Evolutionary conservation across 2,113 vertebrate species (phyloP).

Genomic region (Oncorhynchus kisutch): DNA sequence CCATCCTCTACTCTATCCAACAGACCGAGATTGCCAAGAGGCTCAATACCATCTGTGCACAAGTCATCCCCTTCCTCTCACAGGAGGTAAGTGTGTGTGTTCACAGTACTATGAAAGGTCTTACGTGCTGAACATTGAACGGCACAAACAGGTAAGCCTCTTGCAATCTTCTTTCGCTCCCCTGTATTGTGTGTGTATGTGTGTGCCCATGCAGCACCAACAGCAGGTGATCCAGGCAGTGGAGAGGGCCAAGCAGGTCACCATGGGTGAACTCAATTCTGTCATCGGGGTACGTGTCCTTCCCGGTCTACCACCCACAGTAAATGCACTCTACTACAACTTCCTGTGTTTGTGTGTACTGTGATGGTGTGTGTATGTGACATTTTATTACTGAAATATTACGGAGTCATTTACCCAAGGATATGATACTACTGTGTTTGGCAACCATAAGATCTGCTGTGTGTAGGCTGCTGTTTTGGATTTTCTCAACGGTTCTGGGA

Average conservation of each 20-base stretch:
- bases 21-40: constrained; percentile 98
- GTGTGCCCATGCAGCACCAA: constrained; percentile 82
- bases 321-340: constrained; percentile 80
- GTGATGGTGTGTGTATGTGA: too few relatives aligned
- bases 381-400: too few relatives aligned
- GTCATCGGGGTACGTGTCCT: constrained; percentile 98
- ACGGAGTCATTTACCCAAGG: too few relatives aligned
- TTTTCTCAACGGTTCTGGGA: background rate
- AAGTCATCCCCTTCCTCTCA: constrained; percentile 99
- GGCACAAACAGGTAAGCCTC: too few relatives aligned
- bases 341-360: background rate
- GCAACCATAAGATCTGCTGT: background rate
- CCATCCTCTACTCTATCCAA: constrained; percentile 24
- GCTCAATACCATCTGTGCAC: constrained; percentile 97
- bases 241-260: constrained; percentile 97
- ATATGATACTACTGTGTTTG: background rate
- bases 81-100: constrained; percentile 82
- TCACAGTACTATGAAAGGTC: too few relatives aligned
- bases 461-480: background rate
- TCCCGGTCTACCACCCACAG: constrained; percentile 91
- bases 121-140: too few relatives aligned
- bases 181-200: too few relatives aligned
- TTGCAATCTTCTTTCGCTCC: too few relatives aligned
- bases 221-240: constrained; percentile 97
- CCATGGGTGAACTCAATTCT: constrained; percentile 95